A percentile compares a stretch with the other conserved stretches of the same genome.
Conservation (phyloP, 2,888 invertebrate species). For the Celastrina argiolus region DNA sequence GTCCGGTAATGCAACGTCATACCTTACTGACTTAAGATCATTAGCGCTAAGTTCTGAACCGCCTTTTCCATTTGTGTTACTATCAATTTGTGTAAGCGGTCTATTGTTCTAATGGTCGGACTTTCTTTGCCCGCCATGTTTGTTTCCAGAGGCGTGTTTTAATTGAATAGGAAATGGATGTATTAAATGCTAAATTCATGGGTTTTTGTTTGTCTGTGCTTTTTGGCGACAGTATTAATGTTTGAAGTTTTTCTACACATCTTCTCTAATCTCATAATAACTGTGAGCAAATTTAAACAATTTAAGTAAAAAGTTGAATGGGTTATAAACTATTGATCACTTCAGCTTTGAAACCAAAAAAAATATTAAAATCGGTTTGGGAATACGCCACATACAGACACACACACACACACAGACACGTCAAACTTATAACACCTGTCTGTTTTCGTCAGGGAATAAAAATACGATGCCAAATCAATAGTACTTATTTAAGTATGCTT, state of each 20-base stretch:
- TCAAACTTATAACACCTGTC: too few species aligned
- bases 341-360: too few species aligned
- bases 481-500: too few species aligned
- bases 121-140: slow-evolving; percentile 30
- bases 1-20: slow-evolving; percentile 64
- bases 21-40: slow-evolving; percentile 53
- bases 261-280: too few species aligned
- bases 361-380: too few species aligned
- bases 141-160: slow-evolving; percentile 24
- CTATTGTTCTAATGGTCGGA: slow-evolving; percentile 46
- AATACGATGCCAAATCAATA: too few species aligned
- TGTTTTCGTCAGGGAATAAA: too few species aligned
- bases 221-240: not conserved
- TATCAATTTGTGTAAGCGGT: slow-evolving; percentile 40
- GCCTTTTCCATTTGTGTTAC: slow-evolving; percentile 49
- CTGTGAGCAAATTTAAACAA: too few species aligned
- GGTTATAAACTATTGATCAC: too few species aligned
- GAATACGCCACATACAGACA: too few species aligned
- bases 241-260: not conserved
- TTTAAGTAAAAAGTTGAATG: too few species aligned
- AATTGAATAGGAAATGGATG: slow-evolving; percentile 20
- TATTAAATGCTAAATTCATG: not conserved
- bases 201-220: not conserved
- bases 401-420: too few species aligned
- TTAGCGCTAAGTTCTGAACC: slow-evolving; percentile 54